Percentiles rank a stretch among this genome's conserved stretches.
Conservation (phyloP, 2,113 vertebrate species). For the Cariama cristata region DNA sequence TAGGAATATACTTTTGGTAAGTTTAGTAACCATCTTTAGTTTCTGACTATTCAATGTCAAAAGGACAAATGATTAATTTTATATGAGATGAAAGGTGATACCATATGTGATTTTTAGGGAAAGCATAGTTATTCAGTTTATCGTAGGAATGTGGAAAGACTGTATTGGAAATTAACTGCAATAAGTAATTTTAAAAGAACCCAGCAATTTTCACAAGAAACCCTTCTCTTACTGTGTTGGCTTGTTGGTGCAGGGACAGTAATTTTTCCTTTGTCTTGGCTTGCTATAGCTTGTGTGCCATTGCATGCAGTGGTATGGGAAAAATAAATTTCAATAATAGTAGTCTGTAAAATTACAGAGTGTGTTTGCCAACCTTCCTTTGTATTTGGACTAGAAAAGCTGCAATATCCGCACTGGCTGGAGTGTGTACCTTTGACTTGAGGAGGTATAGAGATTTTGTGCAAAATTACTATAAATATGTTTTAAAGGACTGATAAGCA, state of each 20-base stretch:
- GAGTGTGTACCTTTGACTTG: background rate
- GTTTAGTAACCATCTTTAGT: background rate
- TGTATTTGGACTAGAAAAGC: background rate
- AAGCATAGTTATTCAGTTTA: background rate
- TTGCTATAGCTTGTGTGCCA: background rate
- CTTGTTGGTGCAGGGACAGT: background rate
- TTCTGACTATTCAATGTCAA: background rate
- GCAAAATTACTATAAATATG: background rate
- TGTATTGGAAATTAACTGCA: background rate
- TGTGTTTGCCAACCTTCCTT: background rate
- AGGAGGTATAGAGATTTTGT: background rate
- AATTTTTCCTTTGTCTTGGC: background rate
- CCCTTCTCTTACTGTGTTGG: rapidly evolving
- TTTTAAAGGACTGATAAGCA: background rate
- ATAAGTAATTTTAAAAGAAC: background rate
- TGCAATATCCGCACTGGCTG: background rate
- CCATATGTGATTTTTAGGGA: background rate
- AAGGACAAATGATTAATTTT: background rate
- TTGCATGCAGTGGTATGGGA: background rate
- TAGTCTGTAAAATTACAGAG: background rate
- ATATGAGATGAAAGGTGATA: background rate
- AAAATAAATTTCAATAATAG: background rate
- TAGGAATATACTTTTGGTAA: background rate
- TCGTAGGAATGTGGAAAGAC: background rate
- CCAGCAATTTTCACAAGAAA: background rate